Evolutionary conservation across 2,888 invertebrate genomes (phyloP).

Genomic region (Cloeon dipterum): DNA sequence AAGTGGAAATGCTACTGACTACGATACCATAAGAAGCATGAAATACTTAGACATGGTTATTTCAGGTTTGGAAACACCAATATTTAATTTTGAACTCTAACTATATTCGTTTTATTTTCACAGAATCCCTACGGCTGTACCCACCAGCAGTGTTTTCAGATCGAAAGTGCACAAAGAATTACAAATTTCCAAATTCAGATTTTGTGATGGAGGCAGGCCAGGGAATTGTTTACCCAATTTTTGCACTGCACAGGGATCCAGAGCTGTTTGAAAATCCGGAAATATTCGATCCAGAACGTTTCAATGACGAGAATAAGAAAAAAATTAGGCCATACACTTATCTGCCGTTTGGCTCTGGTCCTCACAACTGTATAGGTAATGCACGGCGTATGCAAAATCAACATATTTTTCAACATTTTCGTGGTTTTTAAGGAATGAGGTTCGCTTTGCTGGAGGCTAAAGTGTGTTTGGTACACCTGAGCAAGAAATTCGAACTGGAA

Average conservation of each 20-base stretch:
- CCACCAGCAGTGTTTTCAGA: slow-evolving; percentile 5
- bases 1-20: slow-evolving; percentile 10
- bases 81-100: background rate
- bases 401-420: no score
- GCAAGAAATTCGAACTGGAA: slow-evolving; percentile 18
- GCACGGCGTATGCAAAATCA: no score
- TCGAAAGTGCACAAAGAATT: slow-evolving; percentile 6
- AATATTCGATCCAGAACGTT: slow-evolving; percentile 25
- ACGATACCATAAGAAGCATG: slow-evolving; percentile 20
- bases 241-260: slow-evolving; percentile 25
- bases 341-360: slow-evolving; percentile 32
- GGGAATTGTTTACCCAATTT: slow-evolving; percentile 18
- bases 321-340: slow-evolving; percentile 22
- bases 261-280: slow-evolving; percentile 26
- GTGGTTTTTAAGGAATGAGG: background rate
- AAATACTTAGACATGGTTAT: slow-evolving; percentile 34
- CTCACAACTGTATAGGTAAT: slow-evolving; percentile 35
- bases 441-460: background rate
- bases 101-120: background rate
- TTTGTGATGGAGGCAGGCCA: slow-evolving; percentile 19
- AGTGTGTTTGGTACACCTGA: slow-evolving; percentile 8
- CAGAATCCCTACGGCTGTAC: slow-evolving; percentile 4
- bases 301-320: slow-evolving; percentile 28
- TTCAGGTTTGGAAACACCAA: slow-evolving; percentile 8
- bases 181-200: slow-evolving; percentile 9